Base-by-base conservation (phyloP, 2,113 vertebrate species). In the Machaerirhynchus nigripectus region DNA sequence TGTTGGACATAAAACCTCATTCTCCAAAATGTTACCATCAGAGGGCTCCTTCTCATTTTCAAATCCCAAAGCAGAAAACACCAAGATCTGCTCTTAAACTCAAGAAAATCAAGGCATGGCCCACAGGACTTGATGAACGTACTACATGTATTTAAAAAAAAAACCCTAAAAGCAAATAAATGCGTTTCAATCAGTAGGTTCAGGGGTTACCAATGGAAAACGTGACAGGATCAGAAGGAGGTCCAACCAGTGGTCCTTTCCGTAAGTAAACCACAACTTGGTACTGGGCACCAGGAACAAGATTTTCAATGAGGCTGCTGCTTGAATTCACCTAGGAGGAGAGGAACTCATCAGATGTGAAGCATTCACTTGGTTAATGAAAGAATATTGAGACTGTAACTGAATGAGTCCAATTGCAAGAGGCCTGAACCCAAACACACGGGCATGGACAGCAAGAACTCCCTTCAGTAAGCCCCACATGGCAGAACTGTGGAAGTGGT, bases 251-350 rank as follows among this genome's bases (percentile, higher is more conserved):
- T 0, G 99, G 99, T 9, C 99, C 98, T 92, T 99, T 99, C 49
- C 98, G 97, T 95, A 99, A 97, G 47, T 98, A 99, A 73, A 99
- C 98, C 80, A 99, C 98, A 69, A 99, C 98, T 69, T 98, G 97
- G 96, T 99, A 99, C 97, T 99, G 99, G 46, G 99, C 99, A 10
- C 99, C 99, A 2, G 99, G 99, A 42, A 98, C 99, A 87, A 99
- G 98, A 93, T 98, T 98, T 69, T 96, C 98, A 97, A 99, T 99
- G 86, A 99, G 94, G 90, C 98, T 98, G 96, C 98, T 99, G 16
- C 98, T 99, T 11, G 98, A 98, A 96, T 99, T 99, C 80, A 99
- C 99, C 99, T 99, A 85, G 17, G 46, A 93, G 84, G 27, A 91
- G 57, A 56, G 83, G 13, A 95, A 20, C 31, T 79, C 47, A 39